Evolutionary conservation across 2,888 invertebrate genomes (phyloP).

Genomic region (Pediacus dermestoides): DNA sequence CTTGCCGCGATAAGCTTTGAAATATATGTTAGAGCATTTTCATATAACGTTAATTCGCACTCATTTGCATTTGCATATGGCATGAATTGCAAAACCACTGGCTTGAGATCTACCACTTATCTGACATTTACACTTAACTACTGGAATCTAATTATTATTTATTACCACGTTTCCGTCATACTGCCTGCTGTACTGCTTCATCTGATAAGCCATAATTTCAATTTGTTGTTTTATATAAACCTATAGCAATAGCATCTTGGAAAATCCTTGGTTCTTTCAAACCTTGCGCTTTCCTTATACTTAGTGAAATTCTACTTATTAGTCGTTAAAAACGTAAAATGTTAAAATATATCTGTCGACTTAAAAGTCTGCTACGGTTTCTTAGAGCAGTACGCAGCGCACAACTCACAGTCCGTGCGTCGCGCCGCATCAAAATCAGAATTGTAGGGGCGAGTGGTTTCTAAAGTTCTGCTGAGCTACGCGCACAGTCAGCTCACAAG

Average conservation of each 20-base stretch:
- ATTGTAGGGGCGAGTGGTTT: too few species aligned
- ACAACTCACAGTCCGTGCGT: too few species aligned
- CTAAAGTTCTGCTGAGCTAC: too few species aligned
- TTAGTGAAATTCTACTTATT: too few species aligned
- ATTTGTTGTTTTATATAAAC: slow-evolving; percentile 19
- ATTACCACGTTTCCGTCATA: slow-evolving; percentile 39
- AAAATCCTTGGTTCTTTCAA: slow-evolving; percentile 3
- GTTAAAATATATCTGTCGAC: too few species aligned
- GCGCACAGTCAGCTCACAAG: too few species aligned
- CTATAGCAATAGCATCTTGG: background rate
- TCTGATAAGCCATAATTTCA: slow-evolving; percentile 30
- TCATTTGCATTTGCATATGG: slow-evolving; percentile 40
- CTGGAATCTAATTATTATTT: slow-evolving; percentile 48
- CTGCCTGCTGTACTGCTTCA: slow-evolving; percentile 44
- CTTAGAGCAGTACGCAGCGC: too few species aligned
- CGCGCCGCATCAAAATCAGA: too few species aligned
- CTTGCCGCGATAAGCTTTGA: slow-evolving; percentile 29
- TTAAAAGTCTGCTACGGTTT: too few species aligned
- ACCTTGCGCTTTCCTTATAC: too few species aligned
- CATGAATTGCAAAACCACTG: slow-evolving; percentile 39
- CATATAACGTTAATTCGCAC: slow-evolving; percentile 33
- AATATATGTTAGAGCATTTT: slow-evolving; percentile 30
- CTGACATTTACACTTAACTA: slow-evolving; percentile 46
- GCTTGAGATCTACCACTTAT: slow-evolving; percentile 41
- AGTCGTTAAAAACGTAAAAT: too few species aligned